phyloP scores from a whole-genome alignment of 2,113 vertebrate species.

The Coregonus clupeaformis region DNA sequence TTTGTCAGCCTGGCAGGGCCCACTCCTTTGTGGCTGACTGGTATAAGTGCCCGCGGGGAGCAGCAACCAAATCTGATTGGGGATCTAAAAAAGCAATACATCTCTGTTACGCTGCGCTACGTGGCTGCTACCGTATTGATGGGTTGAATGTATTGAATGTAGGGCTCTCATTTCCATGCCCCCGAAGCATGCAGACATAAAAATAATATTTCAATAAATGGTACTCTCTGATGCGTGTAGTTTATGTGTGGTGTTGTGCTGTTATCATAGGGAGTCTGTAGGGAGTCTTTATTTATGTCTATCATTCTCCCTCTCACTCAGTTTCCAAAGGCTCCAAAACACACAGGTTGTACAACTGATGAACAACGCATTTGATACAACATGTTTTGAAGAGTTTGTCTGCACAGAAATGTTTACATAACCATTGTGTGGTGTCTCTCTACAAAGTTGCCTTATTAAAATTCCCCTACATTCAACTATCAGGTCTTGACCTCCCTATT shows the following conservation, averaged over 20 bases:
- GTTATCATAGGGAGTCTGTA: too few species aligned
- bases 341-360: too few species aligned
- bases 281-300: neutral
- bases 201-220: slow-evolving; percentile 60
- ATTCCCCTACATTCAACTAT: neutral
- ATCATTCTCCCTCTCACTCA: neutral
- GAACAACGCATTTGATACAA: too few species aligned
- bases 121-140: slow-evolving; percentile 53
- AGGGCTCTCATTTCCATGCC: slow-evolving; percentile 63
- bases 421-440: neutral
- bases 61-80: slow-evolving; percentile 71
- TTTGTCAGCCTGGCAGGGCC: slow-evolving; percentile 69
- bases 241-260: slow-evolving; percentile 28
- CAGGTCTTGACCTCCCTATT: slow-evolving; percentile 41
- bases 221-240: slow-evolving; percentile 56
- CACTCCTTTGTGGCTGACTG: slow-evolving; percentile 68
- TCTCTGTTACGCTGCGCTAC: slow-evolving; percentile 20
- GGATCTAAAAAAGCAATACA: slow-evolving; percentile 58
- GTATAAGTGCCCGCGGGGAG: slow-evolving; percentile 73
- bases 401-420: too few species aligned
- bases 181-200: slow-evolving; percentile 62
- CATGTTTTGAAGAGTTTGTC: too few species aligned
- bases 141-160: slow-evolving; percentile 60
- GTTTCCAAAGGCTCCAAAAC: slow-evolving; percentile 7
- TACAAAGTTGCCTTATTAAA: neutral